Base-by-base conservation (phyloP, 2,113 vertebrate genomes). In the Corythaixoides concolor region DNA sequence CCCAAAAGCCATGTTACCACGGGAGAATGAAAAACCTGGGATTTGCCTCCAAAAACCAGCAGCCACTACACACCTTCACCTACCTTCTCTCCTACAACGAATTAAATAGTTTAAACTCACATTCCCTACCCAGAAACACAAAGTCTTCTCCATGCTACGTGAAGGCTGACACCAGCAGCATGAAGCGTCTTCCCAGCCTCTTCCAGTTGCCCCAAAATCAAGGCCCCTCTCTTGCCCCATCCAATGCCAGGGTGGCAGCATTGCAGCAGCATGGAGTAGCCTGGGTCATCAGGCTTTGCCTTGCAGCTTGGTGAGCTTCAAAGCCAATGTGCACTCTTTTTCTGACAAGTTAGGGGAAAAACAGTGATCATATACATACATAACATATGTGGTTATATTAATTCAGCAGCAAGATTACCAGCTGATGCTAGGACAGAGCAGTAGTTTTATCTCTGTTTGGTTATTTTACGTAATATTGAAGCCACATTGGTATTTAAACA, bases 401-500 rank as follows among this genome's bases (percentile, higher is more conserved):
- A 87, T 56, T 84, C 92, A 93, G 49, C 89, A 97, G 95, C 94
- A 50, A 59, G 85, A 97, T 93, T 93, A 93, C 33, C 39, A 82
- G 77, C 10, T 2, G 8, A 59, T 82, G 35, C 9, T 41, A 17
- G 58, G 66, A 85, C 87, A 96, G 77, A 95, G 60, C 21, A 89
- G 41, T 26, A 72, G 77, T 26, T 68, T 95, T 94, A 86, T 86
- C 81, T 93, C 84, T 89, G 21, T 91, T 94, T 59, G 81, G 83
- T 85, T 88, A 94, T 97, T 97, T 64, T 64, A 90, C 92, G 64
- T 72, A 76, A 83, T 30, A 88, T 14, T 24, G 64, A 55, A 96
- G 76, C 35, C 85, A 80, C n/a, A 79, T 23, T 82, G 11, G 32
- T 93, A 89, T 87, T 97, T 83, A 96, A 97, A 67, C 90, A 80